Evolutionary conservation across 2,113 vertebrate genomes (phyloP).

Genomic region (Paedocypris sp.): DNA sequence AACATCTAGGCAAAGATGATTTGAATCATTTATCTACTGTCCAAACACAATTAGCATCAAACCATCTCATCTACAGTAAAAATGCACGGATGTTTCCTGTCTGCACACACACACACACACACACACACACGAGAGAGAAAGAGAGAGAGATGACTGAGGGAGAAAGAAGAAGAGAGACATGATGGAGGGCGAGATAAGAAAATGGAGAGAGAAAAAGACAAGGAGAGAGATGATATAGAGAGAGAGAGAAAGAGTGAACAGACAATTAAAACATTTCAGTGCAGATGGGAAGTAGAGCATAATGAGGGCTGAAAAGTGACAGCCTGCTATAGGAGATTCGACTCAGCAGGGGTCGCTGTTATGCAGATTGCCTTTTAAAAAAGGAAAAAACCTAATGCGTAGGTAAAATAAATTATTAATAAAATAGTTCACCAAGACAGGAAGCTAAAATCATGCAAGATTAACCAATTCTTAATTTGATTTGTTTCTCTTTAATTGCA

Average conservation of each 20-base stretch:
- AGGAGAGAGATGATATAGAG: not conserved
- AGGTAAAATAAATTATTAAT: too few species aligned
- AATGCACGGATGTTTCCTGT: not conserved
- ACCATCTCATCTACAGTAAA: conserved; percentile 27
- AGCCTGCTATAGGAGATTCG: conserved; percentile 22
- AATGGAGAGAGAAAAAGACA: not conserved
- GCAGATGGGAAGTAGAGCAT: conserved; percentile 8
- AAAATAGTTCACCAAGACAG: too few species aligned
- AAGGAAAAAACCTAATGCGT: too few species aligned
- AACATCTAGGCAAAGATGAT: conserved; percentile 36
- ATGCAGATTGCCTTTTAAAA: conserved; percentile 27
- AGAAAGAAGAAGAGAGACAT: conserved; percentile 12
- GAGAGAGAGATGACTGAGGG: not conserved
- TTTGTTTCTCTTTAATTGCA: too few species aligned
- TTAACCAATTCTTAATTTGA: too few species aligned
- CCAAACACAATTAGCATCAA: conserved; percentile 39
- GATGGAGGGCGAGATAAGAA: too few species aligned
- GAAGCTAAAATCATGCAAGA: too few species aligned
- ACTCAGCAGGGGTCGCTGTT: conserved; percentile 59
- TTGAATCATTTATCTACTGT: conserved; percentile 42
- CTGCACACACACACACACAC: not conserved
- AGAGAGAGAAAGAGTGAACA: conserved; percentile 10
- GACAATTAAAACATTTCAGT: conserved; percentile 10
- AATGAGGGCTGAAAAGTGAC: conserved; percentile 17
- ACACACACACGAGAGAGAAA: not conserved